phyloP scores from a whole-genome alignment of 1,140 invertebrate species.

The Hyphantria cunea region DNA sequence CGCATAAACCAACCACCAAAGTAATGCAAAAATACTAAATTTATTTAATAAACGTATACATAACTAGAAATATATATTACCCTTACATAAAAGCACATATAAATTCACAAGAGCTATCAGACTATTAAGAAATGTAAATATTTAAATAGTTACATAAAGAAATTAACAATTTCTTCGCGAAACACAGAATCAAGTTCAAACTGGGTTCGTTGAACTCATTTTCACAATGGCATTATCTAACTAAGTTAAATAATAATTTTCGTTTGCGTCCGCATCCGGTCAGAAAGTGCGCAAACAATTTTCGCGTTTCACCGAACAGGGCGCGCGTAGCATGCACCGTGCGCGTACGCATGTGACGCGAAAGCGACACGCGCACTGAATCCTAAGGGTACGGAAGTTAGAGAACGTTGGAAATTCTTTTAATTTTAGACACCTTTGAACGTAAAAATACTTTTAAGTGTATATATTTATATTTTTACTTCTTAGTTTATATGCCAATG shows the following conservation, averaged over 20 bases:
- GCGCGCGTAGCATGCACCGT: conserved; percentile 46
- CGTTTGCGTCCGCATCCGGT: conserved; percentile 52
- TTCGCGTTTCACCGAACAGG: conserved; percentile 53
- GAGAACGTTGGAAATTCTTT: too few relatives aligned
- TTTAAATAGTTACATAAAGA: not conserved
- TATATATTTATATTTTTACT: too few relatives aligned
- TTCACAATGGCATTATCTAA: conserved; percentile 15
- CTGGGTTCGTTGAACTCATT: conserved; percentile 30
- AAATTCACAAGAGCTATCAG: not conserved
- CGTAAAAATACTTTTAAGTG: too few relatives aligned
- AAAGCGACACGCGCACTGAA: conserved; percentile 49
- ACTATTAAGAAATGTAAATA: not conserved
- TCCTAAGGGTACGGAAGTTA: conserved; percentile 35
- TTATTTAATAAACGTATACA: too few relatives aligned
- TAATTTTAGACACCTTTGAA: too few relatives aligned
- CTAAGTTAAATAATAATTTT: conserved; percentile 35
- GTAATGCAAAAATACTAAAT: too few relatives aligned
- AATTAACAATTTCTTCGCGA: not conserved
- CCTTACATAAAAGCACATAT: not conserved
- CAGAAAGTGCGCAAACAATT: conserved; percentile 57
- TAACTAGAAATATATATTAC: too few relatives aligned
- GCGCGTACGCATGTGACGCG: conserved; percentile 33
- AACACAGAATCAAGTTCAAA: conserved; percentile 8
- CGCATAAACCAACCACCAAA: too few relatives aligned
- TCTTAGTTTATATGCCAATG: too few relatives aligned